Evolutionary conservation across 2,888 invertebrate genomes (phyloP), one percentile per base, ranked within the genome.

Genomic region (Heliconius aoede): DNA sequence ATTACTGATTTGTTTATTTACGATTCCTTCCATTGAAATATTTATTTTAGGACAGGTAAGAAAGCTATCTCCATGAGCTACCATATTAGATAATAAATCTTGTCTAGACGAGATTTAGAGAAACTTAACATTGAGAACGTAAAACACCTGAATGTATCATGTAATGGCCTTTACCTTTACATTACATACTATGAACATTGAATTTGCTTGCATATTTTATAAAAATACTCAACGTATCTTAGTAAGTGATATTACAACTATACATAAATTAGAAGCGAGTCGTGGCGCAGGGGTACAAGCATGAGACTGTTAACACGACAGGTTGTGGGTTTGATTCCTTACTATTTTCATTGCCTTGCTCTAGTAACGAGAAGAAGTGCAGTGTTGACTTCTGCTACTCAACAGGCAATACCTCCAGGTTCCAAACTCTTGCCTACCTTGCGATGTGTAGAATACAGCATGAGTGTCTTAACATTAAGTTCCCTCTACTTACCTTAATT

Each of bases 1-100:
- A n/a, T 55, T n/a, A 8, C 3, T n/a, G 21, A 55, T 9, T 18
- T 15, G 26, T 24, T 67, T 24, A 26, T 67, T 18, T 40, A 67
- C 24, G 30, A 67, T n/a, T 40, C 9, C 26, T 15, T 40, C 40
- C 9, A 67, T 67, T 67, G 7, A 65, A 40, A 24, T 67, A 67
- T 24, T 67, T 26, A 67, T 36, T 26, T 67, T 40, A 67, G 65
- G 4, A 40, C 18, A 67, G 36, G 26, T 40, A 24, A 67, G 40
- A 36, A 40, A 40, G 65, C 65, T 67, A 40, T 32, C 51, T 51
- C 30, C 30, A 11, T 55, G n/a, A 55, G 30, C n/a, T 55, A n/a
- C 15, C 9, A 46, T 51, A 74, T 69, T 30, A 51, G 69, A 69
- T 74, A 61, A 61, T 74, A 69, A 74, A 74, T 74, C 69, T 69